phyloP scores from a whole-genome alignment of 1,140 invertebrate species.

The Calosoma granatense region DNA sequence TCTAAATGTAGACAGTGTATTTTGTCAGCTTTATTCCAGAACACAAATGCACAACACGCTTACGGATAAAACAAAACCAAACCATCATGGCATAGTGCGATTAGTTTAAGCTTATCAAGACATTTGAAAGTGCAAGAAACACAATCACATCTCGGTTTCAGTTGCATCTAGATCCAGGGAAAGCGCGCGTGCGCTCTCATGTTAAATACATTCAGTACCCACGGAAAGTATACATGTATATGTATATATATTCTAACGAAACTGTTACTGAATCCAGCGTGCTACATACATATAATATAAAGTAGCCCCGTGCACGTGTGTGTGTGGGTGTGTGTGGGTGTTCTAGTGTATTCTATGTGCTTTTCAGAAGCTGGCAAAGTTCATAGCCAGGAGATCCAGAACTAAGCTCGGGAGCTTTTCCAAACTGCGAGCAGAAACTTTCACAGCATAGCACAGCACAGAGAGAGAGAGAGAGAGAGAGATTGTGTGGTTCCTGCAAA shows the following conservation, averaged over 20 bases:
- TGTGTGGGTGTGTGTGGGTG: background rate
- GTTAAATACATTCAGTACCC: no score
- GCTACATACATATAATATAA: conserved; percentile 1
- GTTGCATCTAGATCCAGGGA: no score
- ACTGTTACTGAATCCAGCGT: no score
- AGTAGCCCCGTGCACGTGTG: background rate
- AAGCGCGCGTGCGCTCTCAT: no score
- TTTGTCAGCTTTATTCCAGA: no score
- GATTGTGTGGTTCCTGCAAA: no score
- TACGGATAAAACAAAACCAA: no score
- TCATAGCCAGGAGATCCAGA: background rate
- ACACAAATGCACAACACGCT: no score
- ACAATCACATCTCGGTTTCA: no score
- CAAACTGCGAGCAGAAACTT: background rate
- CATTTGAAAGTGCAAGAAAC: background rate
- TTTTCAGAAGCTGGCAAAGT: background rate
- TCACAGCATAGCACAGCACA: no score
- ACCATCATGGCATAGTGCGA: no score
- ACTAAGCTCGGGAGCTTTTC: background rate
- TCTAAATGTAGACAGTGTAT: no score
- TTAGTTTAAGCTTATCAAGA: background rate
- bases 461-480: background rate
- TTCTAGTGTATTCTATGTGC: background rate
- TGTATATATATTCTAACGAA: background rate
- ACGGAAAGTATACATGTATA: background rate